Conservation (phyloP, 2,113 vertebrate genomes). For the Cryptomyrus ogoouensis region DNA sequence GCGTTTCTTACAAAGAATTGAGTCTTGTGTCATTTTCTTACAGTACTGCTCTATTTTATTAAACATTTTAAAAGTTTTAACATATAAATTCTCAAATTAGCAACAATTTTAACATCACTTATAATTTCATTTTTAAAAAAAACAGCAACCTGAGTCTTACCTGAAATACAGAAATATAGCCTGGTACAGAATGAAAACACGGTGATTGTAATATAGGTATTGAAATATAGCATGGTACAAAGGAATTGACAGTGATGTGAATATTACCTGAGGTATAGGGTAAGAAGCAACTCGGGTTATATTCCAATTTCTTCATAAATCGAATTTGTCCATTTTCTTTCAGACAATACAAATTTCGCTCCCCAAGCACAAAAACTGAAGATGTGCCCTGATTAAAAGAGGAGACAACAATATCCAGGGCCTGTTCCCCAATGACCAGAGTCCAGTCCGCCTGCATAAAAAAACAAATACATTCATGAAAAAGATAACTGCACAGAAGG, state of each 20-base stretch:
- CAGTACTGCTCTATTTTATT: background rate
- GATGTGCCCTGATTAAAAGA: constrained; percentile 69
- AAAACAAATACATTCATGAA: constrained; percentile 10
- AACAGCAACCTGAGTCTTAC: background rate
- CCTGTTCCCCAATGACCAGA: constrained; percentile 86
- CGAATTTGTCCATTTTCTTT: constrained; percentile 91
- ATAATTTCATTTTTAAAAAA: background rate
- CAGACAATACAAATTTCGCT: constrained; percentile 89
- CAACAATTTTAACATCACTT: background rate
- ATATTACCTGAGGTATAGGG: constrained; percentile 79
- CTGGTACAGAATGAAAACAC: background rate
- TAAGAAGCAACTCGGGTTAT: constrained; percentile 88
- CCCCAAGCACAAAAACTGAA: constrained; percentile 84
- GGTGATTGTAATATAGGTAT: constrained; percentile 47
- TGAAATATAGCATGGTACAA: background rate
- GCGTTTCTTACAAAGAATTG: background rate
- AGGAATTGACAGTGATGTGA: background rate
- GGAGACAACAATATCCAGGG: constrained; percentile 74
- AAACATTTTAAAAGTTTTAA: background rate
- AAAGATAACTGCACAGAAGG: constrained; percentile 11
- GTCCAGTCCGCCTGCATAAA: constrained; percentile 82
- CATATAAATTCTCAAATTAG: background rate
- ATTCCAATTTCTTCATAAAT: constrained; percentile 97
- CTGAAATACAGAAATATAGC: background rate
- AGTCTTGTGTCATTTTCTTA: background rate